Percentiles rank a stretch among this genome's conserved stretches.
These are phyloP conservation scores for Eupeodes luniger DNA, from an alignment of 2,888 invertebrate genomes.

Conservation along the genomic window DNA sequence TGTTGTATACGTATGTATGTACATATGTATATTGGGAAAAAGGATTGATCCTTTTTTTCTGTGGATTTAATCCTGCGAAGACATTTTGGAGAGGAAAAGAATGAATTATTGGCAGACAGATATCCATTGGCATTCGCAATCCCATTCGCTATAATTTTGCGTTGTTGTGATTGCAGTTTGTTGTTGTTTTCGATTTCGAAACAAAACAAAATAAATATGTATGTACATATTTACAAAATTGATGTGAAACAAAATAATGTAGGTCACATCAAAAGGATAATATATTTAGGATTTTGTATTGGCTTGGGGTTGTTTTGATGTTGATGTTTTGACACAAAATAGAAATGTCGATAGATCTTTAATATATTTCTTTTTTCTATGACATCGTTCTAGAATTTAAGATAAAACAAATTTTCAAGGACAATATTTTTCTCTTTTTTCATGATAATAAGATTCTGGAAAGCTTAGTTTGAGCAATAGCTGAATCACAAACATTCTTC, in stretches of 20 bases:
- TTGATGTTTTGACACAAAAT: slow-evolving; percentile 11
- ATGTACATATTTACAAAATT: not conserved
- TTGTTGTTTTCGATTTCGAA: slow-evolving; percentile 40
- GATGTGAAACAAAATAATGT: slow-evolving; percentile 15
- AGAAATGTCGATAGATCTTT: slow-evolving; percentile 29
- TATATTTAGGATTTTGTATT: slow-evolving; percentile 39
- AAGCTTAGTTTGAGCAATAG: no score
- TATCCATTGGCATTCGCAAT: slow-evolving; percentile 29
- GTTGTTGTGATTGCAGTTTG: slow-evolving; percentile 42
- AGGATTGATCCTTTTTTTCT: slow-evolving; percentile 50
- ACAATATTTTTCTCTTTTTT: no score
- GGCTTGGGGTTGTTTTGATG: slow-evolving; percentile 55
- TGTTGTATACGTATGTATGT: not conserved
- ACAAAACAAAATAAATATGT: not conserved
- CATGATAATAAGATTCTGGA: no score
- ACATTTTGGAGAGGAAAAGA: slow-evolving; percentile 25
- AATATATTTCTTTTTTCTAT: not conserved
- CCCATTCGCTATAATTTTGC: slow-evolving; percentile 5
- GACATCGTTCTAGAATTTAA: not conserved
- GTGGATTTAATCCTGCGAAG: slow-evolving; percentile 39
- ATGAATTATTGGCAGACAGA: slow-evolving; percentile 57
- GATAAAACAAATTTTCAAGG: no score
- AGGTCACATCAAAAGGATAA: slow-evolving; percentile 35
- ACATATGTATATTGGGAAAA: slow-evolving; percentile 37
- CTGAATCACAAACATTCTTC: no score